Conservation (phyloP, 2,797 vertebrate species). For the Neosilurus mollespiculum region DNA sequence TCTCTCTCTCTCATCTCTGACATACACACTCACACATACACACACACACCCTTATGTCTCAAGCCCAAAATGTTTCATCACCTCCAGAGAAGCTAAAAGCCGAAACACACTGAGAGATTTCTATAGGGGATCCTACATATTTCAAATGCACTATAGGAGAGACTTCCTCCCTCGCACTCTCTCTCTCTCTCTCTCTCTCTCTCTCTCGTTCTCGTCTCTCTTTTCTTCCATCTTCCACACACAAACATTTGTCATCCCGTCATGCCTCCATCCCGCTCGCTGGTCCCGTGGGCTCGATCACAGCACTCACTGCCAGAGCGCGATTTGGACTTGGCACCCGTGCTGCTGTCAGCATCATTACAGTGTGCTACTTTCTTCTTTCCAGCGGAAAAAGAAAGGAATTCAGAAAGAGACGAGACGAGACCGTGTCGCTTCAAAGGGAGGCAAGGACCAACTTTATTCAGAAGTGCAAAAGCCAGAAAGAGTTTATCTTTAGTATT, state of each 20-base stretch:
- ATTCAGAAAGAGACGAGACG: not conserved
- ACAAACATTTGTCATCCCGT: conserved; percentile 47
- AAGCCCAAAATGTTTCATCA: conserved; percentile 54
- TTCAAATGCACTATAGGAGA: conserved; percentile 46
- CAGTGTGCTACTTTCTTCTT: conserved; percentile 12
- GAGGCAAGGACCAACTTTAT: not conserved
- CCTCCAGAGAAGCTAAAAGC: conserved; percentile 45
- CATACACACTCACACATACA: conserved; percentile 11
- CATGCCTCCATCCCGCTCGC: conserved; percentile 40
- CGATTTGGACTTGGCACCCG: conserved; percentile 31
- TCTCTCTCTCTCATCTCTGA: not conserved
- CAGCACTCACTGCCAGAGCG: conserved; percentile 39
- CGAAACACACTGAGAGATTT: conserved; percentile 43
- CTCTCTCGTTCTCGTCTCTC: conserved; percentile 1
- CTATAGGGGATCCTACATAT: conserved; percentile 41
- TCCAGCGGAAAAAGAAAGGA: conserved; percentile 3
- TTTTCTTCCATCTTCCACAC: conserved; percentile 31
- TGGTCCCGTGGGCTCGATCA: conserved; percentile 37
- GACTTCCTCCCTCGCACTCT: conserved; percentile 8
- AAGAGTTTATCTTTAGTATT: not conserved
- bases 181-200: conserved; percentile 6
- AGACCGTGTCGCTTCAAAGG: conserved; percentile 1
- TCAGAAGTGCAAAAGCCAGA: conserved; percentile 4
- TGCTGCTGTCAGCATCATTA: conserved; percentile 41
- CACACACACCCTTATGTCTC: not conserved